Evolutionary conservation across 2,797 vertebrate species (phyloP), one percentile per base, ranked within the genome.

Genomic region (Sebastes steindachneri): DNA sequence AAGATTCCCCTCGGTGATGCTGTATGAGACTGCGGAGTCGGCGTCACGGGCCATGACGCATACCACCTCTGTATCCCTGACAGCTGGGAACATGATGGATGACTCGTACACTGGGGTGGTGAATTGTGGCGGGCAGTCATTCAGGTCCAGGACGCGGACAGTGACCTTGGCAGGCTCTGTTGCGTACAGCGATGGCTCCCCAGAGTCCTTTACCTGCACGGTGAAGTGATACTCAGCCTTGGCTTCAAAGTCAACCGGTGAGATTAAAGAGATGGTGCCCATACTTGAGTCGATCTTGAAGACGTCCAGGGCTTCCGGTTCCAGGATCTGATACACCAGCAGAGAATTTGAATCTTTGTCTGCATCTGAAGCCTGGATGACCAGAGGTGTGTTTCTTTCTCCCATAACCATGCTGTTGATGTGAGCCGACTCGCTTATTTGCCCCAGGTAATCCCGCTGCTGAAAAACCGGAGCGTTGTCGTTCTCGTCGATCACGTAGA

Each of bases 401-500:
- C 96, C 96, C 92, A 96, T 95, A 58, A 99, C 95, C 95, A 99
- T 96, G 93, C 96, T 98, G 80, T 97, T 96, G 7, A 95, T 9
- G 4, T 93, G 95, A 21, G 97, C 95, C 0, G 96, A 96, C 93
- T 99, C 99, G 28, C 95, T 97, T 77, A 99, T 95, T 74, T 96
- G 96, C 4, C 98, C 98, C 9, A 95, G 0, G 4, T 98, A 98
- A 3, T 91, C 93, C 7, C 68, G 80, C 69, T 95, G 96, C 64
- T 88, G 35, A 21, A 99, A 98, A 78, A 93, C 19, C 0, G 99
- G 99, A 0, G 93, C 82, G 1, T 98, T 99, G 93, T 99, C 98
- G 4, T 99, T 99, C 93, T 98, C 97, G 17, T 99, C 99, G 45
- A 97, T 95, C 65, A 99, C 92, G 15, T 98, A 98, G 75, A 99